phyloP scores from a whole-genome alignment of 2,797 vertebrate species.

The Tarsius wallacei region DNA sequence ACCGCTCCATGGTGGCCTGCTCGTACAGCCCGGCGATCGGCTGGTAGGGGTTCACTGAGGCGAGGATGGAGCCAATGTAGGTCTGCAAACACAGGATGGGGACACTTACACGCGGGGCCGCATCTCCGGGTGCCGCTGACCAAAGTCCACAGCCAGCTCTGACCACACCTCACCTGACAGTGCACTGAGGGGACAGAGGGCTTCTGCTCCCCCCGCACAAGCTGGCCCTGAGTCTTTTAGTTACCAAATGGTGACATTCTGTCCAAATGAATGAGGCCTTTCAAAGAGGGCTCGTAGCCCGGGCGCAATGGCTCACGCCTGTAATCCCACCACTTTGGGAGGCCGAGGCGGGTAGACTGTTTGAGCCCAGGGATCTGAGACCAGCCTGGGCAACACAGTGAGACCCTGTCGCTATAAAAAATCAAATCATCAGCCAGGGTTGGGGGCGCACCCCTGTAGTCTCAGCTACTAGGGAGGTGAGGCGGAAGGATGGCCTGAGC shows the following conservation, averaged over 20 bases:
- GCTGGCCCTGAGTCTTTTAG: background rate
- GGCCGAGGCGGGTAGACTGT: no score
- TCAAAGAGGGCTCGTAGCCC: background rate
- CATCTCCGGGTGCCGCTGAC: no score
- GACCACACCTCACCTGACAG: background rate
- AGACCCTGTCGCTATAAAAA: no score
- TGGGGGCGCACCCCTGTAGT: no score
- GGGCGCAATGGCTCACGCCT: no score
- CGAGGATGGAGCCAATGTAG: constrained; percentile 98
- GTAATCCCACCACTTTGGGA: no score
- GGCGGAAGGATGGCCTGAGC: no score
- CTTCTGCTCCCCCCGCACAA: background rate
- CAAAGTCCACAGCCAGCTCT: no score
- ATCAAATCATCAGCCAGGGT: no score
- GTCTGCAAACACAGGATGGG: constrained; percentile 92
- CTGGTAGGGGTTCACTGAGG: constrained; percentile 98
- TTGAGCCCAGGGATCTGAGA: no score
- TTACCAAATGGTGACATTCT: background rate
- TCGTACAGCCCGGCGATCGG: constrained; percentile 95
- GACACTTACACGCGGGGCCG: background rate
- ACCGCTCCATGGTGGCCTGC: constrained; percentile 90
- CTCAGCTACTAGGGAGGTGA: no score
- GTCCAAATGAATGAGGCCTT: background rate
- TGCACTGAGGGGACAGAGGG: background rate
- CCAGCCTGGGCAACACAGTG: no score